Evolutionary conservation across 2,888 invertebrate genomes (phyloP).

Genomic region (Lobophora halterata): DNA sequence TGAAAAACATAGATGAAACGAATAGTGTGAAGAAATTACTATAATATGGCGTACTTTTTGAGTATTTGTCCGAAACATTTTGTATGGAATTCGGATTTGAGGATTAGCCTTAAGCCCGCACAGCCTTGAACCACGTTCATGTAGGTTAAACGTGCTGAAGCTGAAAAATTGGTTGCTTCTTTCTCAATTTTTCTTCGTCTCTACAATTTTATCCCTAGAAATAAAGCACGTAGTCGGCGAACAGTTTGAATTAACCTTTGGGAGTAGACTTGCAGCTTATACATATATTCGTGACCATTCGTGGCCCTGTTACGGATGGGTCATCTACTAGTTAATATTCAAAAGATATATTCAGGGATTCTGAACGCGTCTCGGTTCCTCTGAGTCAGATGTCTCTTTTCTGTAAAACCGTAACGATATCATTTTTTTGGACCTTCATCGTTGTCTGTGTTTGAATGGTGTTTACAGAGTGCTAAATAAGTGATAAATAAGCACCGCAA

Average conservation of each 20-base stretch:
- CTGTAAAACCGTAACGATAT: constrained; percentile 43
- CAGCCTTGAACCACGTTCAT: constrained; percentile 24
- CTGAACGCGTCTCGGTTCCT: constrained; percentile 61
- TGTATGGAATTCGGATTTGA: no score
- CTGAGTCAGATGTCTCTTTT: constrained; percentile 29
- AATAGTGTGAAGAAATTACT: no score
- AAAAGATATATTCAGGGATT: constrained; percentile 73
- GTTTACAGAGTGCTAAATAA: no score
- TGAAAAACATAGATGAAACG: no score
- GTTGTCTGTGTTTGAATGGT: no score
- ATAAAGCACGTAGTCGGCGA: constrained; percentile 50
- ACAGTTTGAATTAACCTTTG: constrained; percentile 64
- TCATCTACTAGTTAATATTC: constrained; percentile 77
- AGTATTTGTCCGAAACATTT: no score
- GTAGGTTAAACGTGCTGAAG: constrained; percentile 27
- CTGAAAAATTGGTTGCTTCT: constrained; percentile 29
- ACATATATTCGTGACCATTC: no score
- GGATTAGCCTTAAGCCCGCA: constrained; percentile 17
- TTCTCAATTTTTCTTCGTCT: constrained; percentile 41
- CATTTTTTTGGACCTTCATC: constrained; percentile 55
- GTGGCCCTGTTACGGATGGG: constrained; percentile 64
- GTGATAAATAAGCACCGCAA: no score
- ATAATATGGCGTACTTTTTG: no score
- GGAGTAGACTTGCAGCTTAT: constrained; percentile 55
- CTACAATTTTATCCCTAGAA: constrained; percentile 41